Evolutionary conservation across 2,797 vertebrate genomes (phyloP), one percentile per base, ranked within the genome.

Genomic region (Gallinago solitaria): DNA sequence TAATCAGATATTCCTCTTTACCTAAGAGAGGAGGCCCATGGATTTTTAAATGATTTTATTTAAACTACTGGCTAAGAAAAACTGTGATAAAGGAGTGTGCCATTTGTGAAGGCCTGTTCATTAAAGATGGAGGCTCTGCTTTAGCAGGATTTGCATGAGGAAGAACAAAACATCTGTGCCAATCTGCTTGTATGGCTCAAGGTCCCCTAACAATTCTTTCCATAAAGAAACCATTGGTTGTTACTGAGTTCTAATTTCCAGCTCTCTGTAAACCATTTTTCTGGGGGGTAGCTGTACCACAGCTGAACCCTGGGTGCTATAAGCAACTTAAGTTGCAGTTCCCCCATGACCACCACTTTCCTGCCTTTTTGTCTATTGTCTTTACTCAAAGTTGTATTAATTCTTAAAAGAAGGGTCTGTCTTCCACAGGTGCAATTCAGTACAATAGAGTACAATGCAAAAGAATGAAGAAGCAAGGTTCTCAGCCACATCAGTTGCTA

Each of bases 91-190:
- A 87, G 30, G 19, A 11, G 1, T 8, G 24, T 95, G 90, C n/a
- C 11, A 4, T 60, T 91, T 91, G 41, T 41, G 88, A 83, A 82
- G 50, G 17, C n/a, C 47, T 76, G 21, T 39, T 94, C 65, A 73
- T 89, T 92, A 82, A 86, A 65, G 54, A n/a, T 20, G 53, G 74
- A 84, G 59, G 21, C n/a, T 74, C 39, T 68, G 53, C 63, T 83
- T 57, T 32, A 79, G 61, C 21, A 39, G 27, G 68, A 87, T 77
- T 82, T 91, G 21, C 39, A 43, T 6, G 7, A 76, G 12, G 83
- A 87, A 82, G 51, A 78, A 11, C 16, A 63, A 84, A 91, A 35
- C 21, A 47, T 45, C 57, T 61, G 24, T 84, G 37, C 56, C 50
- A 23, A 25, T 54, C 81, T 89, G 23, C 30, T 84, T 3, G 0